Evolutionary conservation across 2,113 vertebrate species (phyloP).

Genomic region (Lates calcarifer): DNA sequence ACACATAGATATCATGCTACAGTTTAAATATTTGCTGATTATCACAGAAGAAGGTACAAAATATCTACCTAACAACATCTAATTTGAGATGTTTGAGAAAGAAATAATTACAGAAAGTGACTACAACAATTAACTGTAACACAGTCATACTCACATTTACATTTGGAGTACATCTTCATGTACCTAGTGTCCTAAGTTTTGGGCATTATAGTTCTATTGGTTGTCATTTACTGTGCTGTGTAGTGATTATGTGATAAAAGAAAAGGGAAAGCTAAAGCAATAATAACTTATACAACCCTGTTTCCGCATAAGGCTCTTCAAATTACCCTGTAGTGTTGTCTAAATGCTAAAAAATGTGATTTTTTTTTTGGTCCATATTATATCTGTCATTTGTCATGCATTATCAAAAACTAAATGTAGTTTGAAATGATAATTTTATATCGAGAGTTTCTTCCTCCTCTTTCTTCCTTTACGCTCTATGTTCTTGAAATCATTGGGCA

Average conservation of each 20-base stretch:
- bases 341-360: conserved; percentile 18
- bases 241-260: conserved; percentile 65
- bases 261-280: conserved; percentile 58
- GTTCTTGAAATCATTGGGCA: conserved; percentile 53
- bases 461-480: conserved; percentile 40
- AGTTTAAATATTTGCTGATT: conserved; percentile 82
- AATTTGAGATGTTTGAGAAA: conserved; percentile 74
- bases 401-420: conserved; percentile 62
- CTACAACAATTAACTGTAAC: conserved; percentile 75
- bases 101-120: conserved; percentile 76
- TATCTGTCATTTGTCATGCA: conserved; percentile 39
- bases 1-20: conserved; percentile 83
- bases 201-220: conserved; percentile 54
- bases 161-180: conserved; percentile 75
- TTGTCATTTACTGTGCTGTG: conserved; percentile 58
- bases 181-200: conserved; percentile 71
- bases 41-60: conserved; percentile 82
- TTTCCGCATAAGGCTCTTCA: conserved; percentile 77
- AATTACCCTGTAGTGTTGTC: conserved; percentile 77
- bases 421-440: conserved; percentile 46
- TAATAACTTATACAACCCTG: conserved; percentile 79
- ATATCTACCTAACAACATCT: conserved; percentile 80
- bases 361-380: conserved; percentile 57
- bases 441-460: conserved; percentile 30
- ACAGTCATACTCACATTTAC: conserved; percentile 83